Base-by-base conservation (phyloP, 2,888 invertebrate species). In the Callyntrura guangdongensis region DNA sequence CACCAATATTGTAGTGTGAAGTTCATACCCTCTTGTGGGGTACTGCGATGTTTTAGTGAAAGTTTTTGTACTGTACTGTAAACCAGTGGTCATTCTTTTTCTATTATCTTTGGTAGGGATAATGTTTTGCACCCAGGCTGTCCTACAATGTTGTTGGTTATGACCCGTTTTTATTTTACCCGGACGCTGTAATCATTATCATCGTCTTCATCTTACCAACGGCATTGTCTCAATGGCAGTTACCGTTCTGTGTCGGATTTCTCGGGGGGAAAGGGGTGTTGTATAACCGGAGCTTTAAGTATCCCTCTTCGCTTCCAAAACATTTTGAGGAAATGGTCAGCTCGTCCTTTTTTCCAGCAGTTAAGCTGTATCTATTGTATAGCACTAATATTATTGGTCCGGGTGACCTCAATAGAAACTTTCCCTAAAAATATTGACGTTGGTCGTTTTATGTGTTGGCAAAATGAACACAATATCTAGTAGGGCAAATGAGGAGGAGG, bases 401-500 rank as follows among this genome's bases (percentile, higher is more conserved):
- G 20, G n/a, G 20, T 83, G 67, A 83, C 83, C 67, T 83, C 67
- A 67, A 83, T 83, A 67, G 67, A 49, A 83, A 49, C 49, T 56
- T 81, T 22, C n/a, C 67, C 0, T 12, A 17, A 45, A 83, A 83
- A n/a, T 83, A 45, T 83, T 49, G 67, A 17, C 49, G 47, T 45
- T 74, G 0, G 36, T 11, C 47, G 14, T 27, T 67, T 5, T 22
- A 5, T 27, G 27, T 67, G n/a, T 11, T 27, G 4, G 27, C 8
- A 6, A 0, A 64, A 2, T 25, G 9, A 1, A 12, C n/a, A 14
- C n/a, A n/a, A n/a, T 17, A 5, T 36, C 36, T 36, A 36, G 36
- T 36, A 36, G 2, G 36, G 3, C 36, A 2, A 36, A 36, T 36
- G 36, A 36, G 6, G 36, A 36, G 6, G 36, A 36, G 9, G 61